Evolutionary conservation across 1,140 invertebrate genomes (phyloP), one percentile per base, ranked within the genome.

Genomic region (Anagrus nilaparvatae): DNA sequence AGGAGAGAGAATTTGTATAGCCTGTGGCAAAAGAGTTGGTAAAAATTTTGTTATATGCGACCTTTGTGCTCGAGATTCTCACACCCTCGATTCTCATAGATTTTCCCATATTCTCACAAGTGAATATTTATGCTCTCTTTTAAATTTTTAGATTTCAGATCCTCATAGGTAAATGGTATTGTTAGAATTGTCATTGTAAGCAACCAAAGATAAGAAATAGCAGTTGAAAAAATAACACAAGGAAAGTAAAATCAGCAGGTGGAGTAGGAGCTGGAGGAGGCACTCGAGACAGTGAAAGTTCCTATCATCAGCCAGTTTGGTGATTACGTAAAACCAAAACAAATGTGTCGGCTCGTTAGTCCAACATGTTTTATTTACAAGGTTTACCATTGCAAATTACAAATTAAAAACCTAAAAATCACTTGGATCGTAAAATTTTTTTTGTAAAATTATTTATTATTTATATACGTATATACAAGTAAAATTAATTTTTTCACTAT

Each of bases 41-140:
- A 81, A 82, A 50, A 82, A 86, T 50, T 73, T 86, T 49, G 74
- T 89, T 18, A 72, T 81, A n/a, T 97, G 92, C 60, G 85, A 91
- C 60, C 67, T 84, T 10, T 97, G 92, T 69, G 84, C 86, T 4
- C 77, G 89, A 35, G 86, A 85, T 40, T 92, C 90, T 67, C 92
- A 96, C 63, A 80, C 84, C 36, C 87, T 90, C 57, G 96, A n/a
- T n/a, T n/a, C n/a, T n/a, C n/a, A n/a, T n/a, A 37, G 5, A 1
- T 12, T 5, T 14, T 19, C 13, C 28, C 17, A 0, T 29, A 27
- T 30, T 24, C 9, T n/a, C n/a, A n/a, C n/a, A 19, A 31, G 40
- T 25, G 34, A 19, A 33, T 39, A 27, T 5, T 40, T 21, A 32
- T 12, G 8, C 18, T n/a, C n/a, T n/a, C 12, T 37, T 25, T 19